A percentile compares a stretch with the other conserved stretches of the same genome.
Conservation (phyloP, 2,797 vertebrate species). For the Aeoliscus strigatus region DNA sequence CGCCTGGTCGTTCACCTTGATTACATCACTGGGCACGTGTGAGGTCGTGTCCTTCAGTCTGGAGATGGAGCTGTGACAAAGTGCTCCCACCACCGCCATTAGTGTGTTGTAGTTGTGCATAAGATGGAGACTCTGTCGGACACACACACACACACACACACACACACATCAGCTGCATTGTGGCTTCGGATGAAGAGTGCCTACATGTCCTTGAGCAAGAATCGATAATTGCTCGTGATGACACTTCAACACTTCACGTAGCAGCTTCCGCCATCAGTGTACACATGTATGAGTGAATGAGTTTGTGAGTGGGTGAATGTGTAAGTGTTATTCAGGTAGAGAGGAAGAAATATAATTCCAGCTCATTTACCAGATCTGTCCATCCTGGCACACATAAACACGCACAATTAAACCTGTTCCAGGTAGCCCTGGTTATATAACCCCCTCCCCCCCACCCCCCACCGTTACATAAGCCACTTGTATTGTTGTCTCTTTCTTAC, state of each 20-base stretch:
- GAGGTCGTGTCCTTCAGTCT: constrained; percentile 94
- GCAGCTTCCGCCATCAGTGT: no score
- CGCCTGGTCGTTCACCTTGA: constrained; percentile 78
- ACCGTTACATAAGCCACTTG: constrained; percentile 62
- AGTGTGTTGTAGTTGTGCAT: constrained; percentile 95
- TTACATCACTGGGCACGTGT: constrained; percentile 85
- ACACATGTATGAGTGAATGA: no score
- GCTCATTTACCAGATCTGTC: constrained; percentile 13
- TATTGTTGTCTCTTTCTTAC: constrained; percentile 57
- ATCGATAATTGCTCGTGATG: no score
- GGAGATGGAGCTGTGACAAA: constrained; percentile 94
- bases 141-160: constrained; percentile 12
- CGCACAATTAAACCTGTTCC: constrained; percentile 52
- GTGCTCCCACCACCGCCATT: constrained; percentile 95
- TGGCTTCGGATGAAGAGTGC: no score
- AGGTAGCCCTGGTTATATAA: constrained; percentile 65
- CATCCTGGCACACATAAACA: constrained; percentile 23
- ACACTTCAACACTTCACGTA: no score
- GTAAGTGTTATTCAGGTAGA: no score
- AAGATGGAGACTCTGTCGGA: constrained; percentile 82
- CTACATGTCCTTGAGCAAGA: no score
- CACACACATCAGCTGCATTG: no score
- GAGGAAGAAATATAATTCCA: no score
- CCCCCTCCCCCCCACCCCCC: constrained; percentile 33
- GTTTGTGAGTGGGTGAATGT: no score